Evolutionary conservation across 2,797 vertebrate species (phyloP), one percentile per base, ranked within the genome.

Genomic region (Catostomus latipinnis): DNA sequence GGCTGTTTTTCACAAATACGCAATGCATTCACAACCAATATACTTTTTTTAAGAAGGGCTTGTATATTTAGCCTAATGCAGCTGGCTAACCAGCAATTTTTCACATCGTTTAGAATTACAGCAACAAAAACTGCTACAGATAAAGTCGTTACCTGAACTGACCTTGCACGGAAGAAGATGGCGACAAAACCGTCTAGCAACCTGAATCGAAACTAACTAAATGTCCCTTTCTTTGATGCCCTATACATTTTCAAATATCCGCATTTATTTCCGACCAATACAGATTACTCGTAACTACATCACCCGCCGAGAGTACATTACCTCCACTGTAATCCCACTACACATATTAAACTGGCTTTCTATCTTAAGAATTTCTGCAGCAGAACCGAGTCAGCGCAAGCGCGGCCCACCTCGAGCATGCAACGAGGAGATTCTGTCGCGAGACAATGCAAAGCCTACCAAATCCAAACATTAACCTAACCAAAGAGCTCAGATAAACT

Each of bases 1-100:
- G 2, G 10, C 14, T 66, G 70, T 1, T 57, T 60, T 52, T 54
- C 71, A 34, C 34, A 34, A 34, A 18, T 48, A 16, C 62, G 57
- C 18, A 54, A 73, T 48, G 53, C 68, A 65, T 63, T 71, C 11
- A 78, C 13, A 79, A 63, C 6, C 12, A 69, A 65, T 57, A 34
- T 4, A 34, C 34, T 34, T 4, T 9, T 60, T 18, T 22, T 5
- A 65, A 22, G 46, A 10, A 10, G n/a, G 9, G 34, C 16, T 48
- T 8, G 4, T 16, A 45, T 50, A n/a, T 67, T 8, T 14, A 34
- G 22, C 34, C 34, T 34, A 34, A 34, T 34, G 34, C 34, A 34
- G 34, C 18, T 53, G 71, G 58, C 1, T 53, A 34, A 48, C 8
- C 11, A 69, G 22, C n/a, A n/a, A 78, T 43, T 1, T n/a, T 14